Conservation (phyloP, 2,797 vertebrate genomes). For the Gambusia yucatana region DNA sequence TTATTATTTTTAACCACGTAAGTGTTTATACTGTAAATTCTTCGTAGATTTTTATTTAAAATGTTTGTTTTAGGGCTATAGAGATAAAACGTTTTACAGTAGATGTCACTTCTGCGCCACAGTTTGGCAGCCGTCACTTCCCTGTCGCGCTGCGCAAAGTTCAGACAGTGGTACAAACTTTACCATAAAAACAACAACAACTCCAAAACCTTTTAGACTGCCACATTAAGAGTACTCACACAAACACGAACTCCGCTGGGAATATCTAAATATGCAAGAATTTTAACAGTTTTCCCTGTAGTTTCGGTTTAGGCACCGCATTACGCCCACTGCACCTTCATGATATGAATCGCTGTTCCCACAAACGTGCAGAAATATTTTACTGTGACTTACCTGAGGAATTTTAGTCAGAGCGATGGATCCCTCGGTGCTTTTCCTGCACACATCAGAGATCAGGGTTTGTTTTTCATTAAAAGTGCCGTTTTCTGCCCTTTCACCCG, state of each 20-base stretch:
- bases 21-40: not conserved
- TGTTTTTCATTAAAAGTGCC: not conserved
- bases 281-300: not conserved
- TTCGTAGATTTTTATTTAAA: not conserved
- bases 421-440: not conserved
- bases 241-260: not conserved
- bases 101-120: conserved; percentile 7
- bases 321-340: conserved; percentile 41
- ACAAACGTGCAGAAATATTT: conserved; percentile 21
- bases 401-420: not conserved
- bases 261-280: not conserved
- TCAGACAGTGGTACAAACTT: not conserved
- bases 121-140: conserved; percentile 1
- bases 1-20: not conserved
- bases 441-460: not conserved
- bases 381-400: conserved; percentile 55
- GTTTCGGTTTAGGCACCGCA: conserved; percentile 61
- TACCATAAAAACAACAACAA: not conserved
- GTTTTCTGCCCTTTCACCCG: not conserved
- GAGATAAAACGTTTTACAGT: not conserved
- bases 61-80: not conserved
- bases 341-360: conserved; percentile 49
- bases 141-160: not conserved
- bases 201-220: not conserved
- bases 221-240: not conserved